phyloP scores from a whole-genome alignment of 2,797 vertebrate species.

The Poeciliopsis turneri region DNA sequence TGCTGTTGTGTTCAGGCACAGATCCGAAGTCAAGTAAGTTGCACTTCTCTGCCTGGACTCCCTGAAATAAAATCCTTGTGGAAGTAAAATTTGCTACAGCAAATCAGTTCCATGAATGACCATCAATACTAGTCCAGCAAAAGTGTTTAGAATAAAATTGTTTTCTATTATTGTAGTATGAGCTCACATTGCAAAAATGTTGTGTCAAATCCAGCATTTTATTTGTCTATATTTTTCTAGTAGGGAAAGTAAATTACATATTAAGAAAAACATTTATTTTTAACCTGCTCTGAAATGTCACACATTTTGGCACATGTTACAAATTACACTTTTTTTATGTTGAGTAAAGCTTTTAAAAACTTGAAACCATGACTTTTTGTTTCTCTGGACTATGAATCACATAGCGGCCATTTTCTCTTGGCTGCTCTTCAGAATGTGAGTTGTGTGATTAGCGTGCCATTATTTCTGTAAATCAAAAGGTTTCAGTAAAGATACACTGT shows the following conservation, averaged over 20 bases:
- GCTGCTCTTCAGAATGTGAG: slow-evolving; percentile 5
- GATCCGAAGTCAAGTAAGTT: slow-evolving; percentile 42
- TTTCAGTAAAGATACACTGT: slow-evolving; percentile 38
- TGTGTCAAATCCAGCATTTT: background rate
- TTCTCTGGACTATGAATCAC: background rate
- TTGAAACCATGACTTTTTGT: background rate
- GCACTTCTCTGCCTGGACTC: slow-evolving; percentile 11
- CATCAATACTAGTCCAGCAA: background rate
- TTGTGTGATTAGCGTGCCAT: slow-evolving; percentile 46
- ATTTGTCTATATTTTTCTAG: background rate
- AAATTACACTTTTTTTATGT: background rate
- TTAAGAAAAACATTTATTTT: background rate
- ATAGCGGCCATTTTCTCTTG: background rate
- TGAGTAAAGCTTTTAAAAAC: background rate
- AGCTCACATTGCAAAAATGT: background rate
- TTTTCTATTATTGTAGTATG: background rate
- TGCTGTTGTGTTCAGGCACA: slow-evolving; percentile 41
- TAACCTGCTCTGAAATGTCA: no score
- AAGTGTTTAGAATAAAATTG: background rate
- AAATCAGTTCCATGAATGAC: slow-evolving; percentile 15
- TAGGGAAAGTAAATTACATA: background rate
- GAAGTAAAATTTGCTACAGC: slow-evolving; percentile 17
- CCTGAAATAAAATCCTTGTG: slow-evolving; percentile 21
- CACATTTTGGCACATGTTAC: background rate
- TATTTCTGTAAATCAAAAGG: slow-evolving; percentile 44